Conservation (phyloP, 2,797 vertebrate species). For the Tolypeutes matacus region DNA sequence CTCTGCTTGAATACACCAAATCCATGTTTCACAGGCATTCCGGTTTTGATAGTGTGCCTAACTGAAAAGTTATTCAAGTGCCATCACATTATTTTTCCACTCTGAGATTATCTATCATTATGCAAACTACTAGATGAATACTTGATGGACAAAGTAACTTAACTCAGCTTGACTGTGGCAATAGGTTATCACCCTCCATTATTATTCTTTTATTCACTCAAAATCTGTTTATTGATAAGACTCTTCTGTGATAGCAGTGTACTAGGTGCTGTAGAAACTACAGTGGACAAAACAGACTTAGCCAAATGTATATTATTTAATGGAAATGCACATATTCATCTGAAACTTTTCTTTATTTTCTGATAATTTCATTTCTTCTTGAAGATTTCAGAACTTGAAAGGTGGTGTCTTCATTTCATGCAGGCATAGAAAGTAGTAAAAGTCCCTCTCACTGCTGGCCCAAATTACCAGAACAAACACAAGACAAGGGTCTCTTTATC, state of each 20-base stretch:
- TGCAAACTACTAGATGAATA: background rate
- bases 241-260: background rate
- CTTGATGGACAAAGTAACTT: background rate
- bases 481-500: background rate
- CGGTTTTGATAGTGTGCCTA: background rate
- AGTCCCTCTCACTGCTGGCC: background rate
- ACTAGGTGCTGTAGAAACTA: background rate
- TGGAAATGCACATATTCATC: background rate
- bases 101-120: background rate
- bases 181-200: background rate
- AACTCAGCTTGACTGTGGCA: background rate
- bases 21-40: background rate
- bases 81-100: background rate
- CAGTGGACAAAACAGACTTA: background rate
- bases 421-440: background rate
- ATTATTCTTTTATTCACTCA: background rate
- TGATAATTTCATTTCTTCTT: slow-evolving; percentile 20
- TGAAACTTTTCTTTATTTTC: background rate
- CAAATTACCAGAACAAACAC: background rate
- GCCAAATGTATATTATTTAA: background rate
- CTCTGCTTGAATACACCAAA: background rate
- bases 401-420: background rate
- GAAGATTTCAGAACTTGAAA: background rate
- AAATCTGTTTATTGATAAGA: background rate
- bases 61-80: background rate